Conservation (phyloP, 2,888 invertebrate genomes). For the Microplitis deprimator region DNA sequence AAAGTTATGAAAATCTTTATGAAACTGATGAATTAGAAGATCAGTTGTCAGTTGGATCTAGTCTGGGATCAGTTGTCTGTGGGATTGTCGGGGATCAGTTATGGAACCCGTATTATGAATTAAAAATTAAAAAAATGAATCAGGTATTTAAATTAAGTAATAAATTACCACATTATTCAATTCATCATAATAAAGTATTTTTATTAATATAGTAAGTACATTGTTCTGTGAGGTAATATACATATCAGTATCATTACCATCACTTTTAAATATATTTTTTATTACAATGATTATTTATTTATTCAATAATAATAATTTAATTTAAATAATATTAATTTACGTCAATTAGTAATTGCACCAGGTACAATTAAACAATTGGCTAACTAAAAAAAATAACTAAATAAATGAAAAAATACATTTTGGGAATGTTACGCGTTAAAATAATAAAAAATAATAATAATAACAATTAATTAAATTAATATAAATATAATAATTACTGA, state of each 20-base stretch:
- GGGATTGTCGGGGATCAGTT: no score
- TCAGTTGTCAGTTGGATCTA: no score
- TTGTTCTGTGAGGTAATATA: background rate
- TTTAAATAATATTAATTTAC: background rate
- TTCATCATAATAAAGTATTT: background rate
- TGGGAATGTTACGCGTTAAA: background rate
- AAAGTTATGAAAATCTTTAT: no score
- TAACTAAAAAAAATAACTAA: background rate
- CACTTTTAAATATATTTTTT: background rate
- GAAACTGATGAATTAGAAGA: no score
- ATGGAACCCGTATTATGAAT: no score
- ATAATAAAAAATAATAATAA: slow-evolving; percentile 11
- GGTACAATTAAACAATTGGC: background rate
- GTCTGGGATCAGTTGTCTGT: no score
- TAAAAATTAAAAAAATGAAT: no score
- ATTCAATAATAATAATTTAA: background rate
- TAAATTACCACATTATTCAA: background rate
- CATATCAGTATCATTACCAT: background rate
- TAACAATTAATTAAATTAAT: background rate
- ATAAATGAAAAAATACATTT: background rate
- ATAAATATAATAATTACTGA: slow-evolving; percentile 53
- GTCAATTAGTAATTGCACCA: background rate
- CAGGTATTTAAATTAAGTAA: background rate
- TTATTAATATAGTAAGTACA: background rate
- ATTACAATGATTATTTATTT: background rate